Conservation (phyloP, 1,140 invertebrate genomes). For the Holotrichia oblita region DNA sequence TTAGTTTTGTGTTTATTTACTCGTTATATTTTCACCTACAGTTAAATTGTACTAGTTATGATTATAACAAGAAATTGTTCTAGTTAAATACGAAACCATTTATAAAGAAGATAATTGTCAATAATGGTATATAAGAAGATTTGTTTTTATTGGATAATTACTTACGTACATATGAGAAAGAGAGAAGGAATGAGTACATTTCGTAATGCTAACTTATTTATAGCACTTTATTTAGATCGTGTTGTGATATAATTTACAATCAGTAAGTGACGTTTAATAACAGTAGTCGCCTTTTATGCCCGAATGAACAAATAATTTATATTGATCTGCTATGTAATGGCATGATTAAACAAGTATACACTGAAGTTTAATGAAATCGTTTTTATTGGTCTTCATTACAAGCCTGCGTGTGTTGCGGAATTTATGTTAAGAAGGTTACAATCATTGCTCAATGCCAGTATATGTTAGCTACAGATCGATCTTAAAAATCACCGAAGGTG, state of each 20-base stretch:
- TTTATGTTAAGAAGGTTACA: too few relatives aligned
- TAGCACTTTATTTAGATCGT: neutral
- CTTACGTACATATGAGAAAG: neutral
- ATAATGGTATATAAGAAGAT: neutral
- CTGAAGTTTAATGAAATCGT: neutral
- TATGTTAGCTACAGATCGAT: too few relatives aligned
- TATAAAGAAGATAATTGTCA: neutral
- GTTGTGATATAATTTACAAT: conserved; percentile 20
- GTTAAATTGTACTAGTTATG: too few relatives aligned
- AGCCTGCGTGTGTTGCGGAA: neutral
- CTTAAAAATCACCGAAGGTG: too few relatives aligned
- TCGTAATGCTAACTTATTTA: conserved; percentile 24
- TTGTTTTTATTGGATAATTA: neutral
- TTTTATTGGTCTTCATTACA: neutral
- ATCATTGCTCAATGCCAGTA: too few relatives aligned
- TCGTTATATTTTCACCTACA: too few relatives aligned
- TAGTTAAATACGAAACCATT: neutral
- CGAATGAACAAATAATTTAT: conserved; percentile 30
- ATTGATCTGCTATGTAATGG: neutral
- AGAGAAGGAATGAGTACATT: neutral
- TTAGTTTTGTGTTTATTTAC: too few relatives aligned
- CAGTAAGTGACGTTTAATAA: conserved; percentile 20
- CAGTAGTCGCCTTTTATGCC: conserved; percentile 18
- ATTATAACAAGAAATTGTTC: neutral
- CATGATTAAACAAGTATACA: neutral